Base-by-base conservation (phyloP, 2,888 invertebrate genomes). In the Tetropium fuscum region DNA sequence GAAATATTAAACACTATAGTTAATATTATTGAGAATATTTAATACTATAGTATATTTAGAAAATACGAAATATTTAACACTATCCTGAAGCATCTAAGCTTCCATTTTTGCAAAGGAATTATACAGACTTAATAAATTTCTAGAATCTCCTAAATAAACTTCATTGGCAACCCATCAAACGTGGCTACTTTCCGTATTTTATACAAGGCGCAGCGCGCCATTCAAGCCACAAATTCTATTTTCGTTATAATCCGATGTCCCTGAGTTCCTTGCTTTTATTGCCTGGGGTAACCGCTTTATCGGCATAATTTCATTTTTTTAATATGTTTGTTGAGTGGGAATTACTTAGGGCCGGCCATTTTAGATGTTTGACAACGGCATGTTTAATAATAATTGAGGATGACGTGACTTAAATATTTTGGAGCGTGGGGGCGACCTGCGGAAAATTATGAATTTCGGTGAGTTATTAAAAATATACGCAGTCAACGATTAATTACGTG, bases 241-340 rank as follows among this genome's bases (percentile, higher is more conserved):
- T 11, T n/a, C n/a, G n/a, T n/a, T 34, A 34, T 7, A 34, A 13
- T 13, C 34, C 19, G n/a, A 19, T 19, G 40, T 19, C 40, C 40
- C 19, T 2, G 18, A 11, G 6, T 16, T 1, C n/a, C 18, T 40
- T 19, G 11, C 6, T 16, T 18, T 18, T 19, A 40, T 19, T 2
- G 10, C 40, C 20, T 6, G 18, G 45, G 30, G 11, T 43, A 25
- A 27, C 27, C 1, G 34, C 10, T 47, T 47, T 47, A 19, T 41
- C 11, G 13, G 32, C 8, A 20, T 8, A 47, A 19, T 32, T 44
- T 47, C 13, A 18, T 30, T 30, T 54, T 54, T 54, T 53, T 53
- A 53, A 53, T 53, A 36, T 49, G 41, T 53, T 27, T 22, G 53
- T 36, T 32, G 41, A 51, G 38, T 22, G 51, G 16, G 51, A 51